Percentiles rank a stretch among this genome's conserved stretches.
Conservation (phyloP, 2,797 vertebrate species). For the Halcyon badia region DNA sequence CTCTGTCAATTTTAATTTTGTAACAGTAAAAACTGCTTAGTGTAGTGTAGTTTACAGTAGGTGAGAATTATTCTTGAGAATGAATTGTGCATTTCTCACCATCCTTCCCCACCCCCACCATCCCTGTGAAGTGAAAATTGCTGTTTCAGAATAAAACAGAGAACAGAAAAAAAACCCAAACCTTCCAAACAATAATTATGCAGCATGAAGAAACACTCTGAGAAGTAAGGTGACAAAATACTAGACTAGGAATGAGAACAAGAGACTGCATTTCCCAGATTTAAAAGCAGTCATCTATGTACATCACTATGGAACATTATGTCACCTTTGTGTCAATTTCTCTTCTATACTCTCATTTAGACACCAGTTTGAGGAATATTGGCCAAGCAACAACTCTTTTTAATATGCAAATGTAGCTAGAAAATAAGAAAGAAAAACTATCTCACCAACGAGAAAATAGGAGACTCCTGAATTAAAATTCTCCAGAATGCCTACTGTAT, state of each 20-base stretch:
- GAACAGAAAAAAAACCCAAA: background rate
- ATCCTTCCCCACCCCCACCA: background rate
- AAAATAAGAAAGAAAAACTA: background rate
- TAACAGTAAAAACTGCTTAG: background rate
- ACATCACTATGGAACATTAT: background rate
- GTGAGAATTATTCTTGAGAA: conserved; percentile 51
- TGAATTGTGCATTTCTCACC: conserved; percentile 8
- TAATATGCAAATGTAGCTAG: background rate
- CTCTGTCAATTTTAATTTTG: conserved; percentile 13
- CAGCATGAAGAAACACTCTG: background rate
- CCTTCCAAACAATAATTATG: background rate
- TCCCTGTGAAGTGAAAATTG: conserved; percentile 61
- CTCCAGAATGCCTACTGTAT: background rate
- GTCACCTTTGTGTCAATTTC: background rate
- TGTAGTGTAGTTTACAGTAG: background rate
- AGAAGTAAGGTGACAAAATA: background rate
- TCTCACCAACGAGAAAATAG: fast-evolving
- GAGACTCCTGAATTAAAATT: background rate
- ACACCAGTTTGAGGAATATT: background rate
- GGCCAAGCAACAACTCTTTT: background rate
- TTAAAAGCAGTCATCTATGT: background rate
- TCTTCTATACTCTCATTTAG: background rate
- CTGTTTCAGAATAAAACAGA: conserved; percentile 42
- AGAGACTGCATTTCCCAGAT: background rate
- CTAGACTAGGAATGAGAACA: background rate